Evolutionary conservation across 2,888 invertebrate species (phyloP).

Genomic region (Bombylius discolor): DNA sequence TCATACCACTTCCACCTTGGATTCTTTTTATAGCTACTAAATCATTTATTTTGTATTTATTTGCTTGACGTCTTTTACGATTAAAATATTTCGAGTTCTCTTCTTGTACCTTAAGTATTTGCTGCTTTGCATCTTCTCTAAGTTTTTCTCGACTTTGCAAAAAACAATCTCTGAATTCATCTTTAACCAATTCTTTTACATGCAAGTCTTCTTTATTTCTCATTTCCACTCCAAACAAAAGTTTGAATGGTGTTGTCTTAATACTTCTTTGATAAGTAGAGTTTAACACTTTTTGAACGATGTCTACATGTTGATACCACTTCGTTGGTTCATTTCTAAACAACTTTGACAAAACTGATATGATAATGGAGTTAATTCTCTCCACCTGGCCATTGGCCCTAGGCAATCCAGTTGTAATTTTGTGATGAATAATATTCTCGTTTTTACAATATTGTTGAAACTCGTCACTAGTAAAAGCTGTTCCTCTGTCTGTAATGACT

Average conservation of each 20-base stretch:
- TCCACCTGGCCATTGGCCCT: neutral
- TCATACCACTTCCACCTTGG: conserved; percentile 11
- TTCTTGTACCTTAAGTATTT: conserved; percentile 8
- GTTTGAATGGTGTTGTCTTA: neutral
- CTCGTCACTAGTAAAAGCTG: too few relatives aligned
- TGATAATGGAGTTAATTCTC: too few relatives aligned
- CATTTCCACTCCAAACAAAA: conserved; percentile 5
- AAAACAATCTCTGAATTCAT: neutral
- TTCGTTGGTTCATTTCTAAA: too few relatives aligned
- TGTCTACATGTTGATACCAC: too few relatives aligned
- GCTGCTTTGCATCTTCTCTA: conserved; percentile 7
- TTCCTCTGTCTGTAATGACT: too few relatives aligned
- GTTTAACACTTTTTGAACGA: too few relatives aligned
- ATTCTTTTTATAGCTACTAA: conserved; percentile 5
- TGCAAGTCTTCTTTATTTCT: neutral
- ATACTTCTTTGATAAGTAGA: neutral
- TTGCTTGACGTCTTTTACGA: neutral
- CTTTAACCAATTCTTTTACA: neutral
- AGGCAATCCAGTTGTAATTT: neutral
- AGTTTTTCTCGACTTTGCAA: neutral
- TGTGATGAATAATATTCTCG: too few relatives aligned
- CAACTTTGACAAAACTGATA: too few relatives aligned
- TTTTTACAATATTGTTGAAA: too few relatives aligned
- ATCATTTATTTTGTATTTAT: neutral
- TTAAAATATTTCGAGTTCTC: neutral